Evolutionary conservation across 2,888 invertebrate species (phyloP), one percentile per base, ranked within the genome.

Genomic region (Oscheius onirici): DNA sequence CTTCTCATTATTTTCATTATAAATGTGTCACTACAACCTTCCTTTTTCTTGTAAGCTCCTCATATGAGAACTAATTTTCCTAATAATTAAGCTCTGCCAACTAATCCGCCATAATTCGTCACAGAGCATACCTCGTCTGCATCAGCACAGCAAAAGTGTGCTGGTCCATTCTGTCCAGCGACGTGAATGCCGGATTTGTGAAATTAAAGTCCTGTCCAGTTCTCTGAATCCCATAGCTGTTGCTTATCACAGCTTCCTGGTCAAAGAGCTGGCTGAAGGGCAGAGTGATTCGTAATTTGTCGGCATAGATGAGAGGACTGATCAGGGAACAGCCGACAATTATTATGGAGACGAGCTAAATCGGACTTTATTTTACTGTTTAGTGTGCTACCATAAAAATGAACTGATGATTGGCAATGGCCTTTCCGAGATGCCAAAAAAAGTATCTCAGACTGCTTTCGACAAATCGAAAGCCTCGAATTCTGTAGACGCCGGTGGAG

Each of bases 391-490:
- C 71, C n/a, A 70, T 28, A 20, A 72, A 77, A 2, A 73, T 40
- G 11, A 75, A 28, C n/a, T 71, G 72, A 22, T 75, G 77, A 54
- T 80, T 79, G n/a, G 84, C 81, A 17, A 82, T 70, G 17, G 82
- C 73, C 68, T 86, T 86, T 40, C 85, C 86, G 44, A 85, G 43
- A 24, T 79, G 78, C 81, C 85, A 86, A 55, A 86, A 76, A 13
- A 77, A 61, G 8, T 80, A 73, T 17, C 84, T 78, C 15, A 83
- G 72, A 10, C 74, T 78, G 8, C 75, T 68, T 71, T 86, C 86
- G 26, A 82, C 63, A 60, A 84, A 80, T 28, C 81, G 80, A 28
- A 83, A 77, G 41, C 74, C 57, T 34, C 80, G 74, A 51, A 86
- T 75, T 60, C 79, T 68, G 63, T 75, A 76, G 51, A 78, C 77